A percentile compares a stretch with the other conserved stretches of the same genome.
Conservation (phyloP, 2,888 invertebrate genomes). For the Drosophila suboccidentalis region DNA sequence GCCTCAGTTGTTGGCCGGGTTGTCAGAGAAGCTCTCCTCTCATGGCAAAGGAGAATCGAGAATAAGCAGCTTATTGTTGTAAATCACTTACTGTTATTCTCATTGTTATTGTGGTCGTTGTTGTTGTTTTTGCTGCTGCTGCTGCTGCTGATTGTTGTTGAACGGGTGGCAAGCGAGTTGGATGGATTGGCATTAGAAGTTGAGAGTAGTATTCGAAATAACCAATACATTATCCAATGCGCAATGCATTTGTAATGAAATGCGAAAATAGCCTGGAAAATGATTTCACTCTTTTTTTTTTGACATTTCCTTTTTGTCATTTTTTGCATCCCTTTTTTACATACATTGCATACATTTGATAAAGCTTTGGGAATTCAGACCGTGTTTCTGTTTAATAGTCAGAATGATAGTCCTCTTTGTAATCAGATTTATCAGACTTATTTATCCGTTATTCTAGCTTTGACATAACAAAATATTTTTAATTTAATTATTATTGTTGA, state of each 20-base stretch:
- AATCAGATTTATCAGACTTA: background rate
- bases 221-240: slow-evolving; percentile 12
- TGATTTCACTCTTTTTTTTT: slow-evolving; percentile 3
- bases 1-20: slow-evolving; percentile 14
- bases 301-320: background rate
- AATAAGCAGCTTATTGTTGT: slow-evolving; percentile 60
- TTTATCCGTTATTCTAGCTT: background rate
- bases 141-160: slow-evolving; percentile 6
- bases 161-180: background rate
- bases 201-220: background rate
- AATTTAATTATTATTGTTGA: background rate
- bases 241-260: slow-evolving; percentile 26
- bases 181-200: slow-evolving; percentile 2
- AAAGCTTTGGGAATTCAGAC: background rate
- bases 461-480: background rate
- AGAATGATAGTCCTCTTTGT: no score
- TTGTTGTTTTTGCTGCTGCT: background rate
- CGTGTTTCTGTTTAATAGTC: background rate
- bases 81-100: slow-evolving; percentile 32
- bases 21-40: slow-evolving; percentile 3
- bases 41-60: slow-evolving; percentile 8
- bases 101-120: background rate
- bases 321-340: background rate
- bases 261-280: background rate
- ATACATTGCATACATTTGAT: background rate